Percentiles rank a stretch among this genome's conserved stretches.
phyloP scores from a whole-genome alignment of 2,888 invertebrate genomes.

The Cabera pusaria region DNA sequence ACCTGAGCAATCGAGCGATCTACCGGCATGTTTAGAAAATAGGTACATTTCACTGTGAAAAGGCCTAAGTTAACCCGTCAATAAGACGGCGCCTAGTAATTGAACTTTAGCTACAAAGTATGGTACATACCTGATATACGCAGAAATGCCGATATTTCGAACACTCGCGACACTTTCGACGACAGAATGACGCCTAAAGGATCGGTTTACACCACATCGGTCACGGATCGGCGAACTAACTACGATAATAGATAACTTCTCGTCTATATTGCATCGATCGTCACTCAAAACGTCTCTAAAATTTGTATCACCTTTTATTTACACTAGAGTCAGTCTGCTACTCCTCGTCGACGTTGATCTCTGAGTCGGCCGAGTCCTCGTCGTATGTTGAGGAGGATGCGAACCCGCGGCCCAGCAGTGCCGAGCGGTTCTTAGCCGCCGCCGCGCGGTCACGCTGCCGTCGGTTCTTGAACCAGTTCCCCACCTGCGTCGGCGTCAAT shows the following conservation, averaged over 20 bases:
- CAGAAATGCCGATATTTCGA: constrained; percentile 56
- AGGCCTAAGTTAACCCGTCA: constrained; percentile 26
- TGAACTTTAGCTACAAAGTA: constrained; percentile 43
- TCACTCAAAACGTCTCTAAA: constrained; percentile 51
- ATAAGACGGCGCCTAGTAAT: constrained; percentile 29
- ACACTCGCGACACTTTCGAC: constrained; percentile 70
- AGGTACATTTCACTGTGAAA: constrained; percentile 21
- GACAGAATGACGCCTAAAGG: constrained; percentile 56
- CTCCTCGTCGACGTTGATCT: constrained; percentile 80
- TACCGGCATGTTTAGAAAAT: constrained; percentile 33
- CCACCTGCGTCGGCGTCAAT: constrained; percentile 96
- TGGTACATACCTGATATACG: constrained; percentile 70
- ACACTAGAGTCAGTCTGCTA: constrained; percentile 64
- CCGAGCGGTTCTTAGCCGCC: constrained; percentile 98
- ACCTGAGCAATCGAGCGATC: constrained; percentile 46
- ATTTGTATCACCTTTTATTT: constrained; percentile 46
- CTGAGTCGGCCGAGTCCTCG: constrained; percentile 78
- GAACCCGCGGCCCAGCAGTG: constrained; percentile 75
- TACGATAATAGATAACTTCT: constrained; percentile 56
- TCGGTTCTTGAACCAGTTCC: constrained; percentile 99
- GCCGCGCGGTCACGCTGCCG: constrained; percentile 98
- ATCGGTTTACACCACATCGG: constrained; percentile 65
- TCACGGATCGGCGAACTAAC: constrained; percentile 59
- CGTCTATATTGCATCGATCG: constrained; percentile 62
- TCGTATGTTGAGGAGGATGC: constrained; percentile 80